Evolutionary conservation across 2,797 vertebrate genomes (phyloP).

Genomic region (Oryzias dopingdopingensis): DNA sequence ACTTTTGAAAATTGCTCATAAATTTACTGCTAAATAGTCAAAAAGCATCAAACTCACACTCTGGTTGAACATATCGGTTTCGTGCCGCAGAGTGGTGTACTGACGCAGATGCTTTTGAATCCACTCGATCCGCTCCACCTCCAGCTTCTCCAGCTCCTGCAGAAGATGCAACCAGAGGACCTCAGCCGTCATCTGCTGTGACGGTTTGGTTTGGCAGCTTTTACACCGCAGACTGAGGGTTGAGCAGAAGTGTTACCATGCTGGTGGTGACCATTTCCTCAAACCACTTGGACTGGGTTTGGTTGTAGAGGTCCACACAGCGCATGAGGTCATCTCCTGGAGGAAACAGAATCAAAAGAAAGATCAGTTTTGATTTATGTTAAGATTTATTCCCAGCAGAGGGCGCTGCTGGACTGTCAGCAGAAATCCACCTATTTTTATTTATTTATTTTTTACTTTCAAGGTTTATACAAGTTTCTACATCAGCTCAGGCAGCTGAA

Average conservation of each 20-base stretch:
- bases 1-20: no score
- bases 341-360: background rate
- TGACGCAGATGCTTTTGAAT: slow-evolving; percentile 94
- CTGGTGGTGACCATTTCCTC: slow-evolving; percentile 98
- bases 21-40: background rate
- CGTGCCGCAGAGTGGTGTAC: slow-evolving; percentile 93
- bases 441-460: no score
- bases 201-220: no score
- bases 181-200: no score
- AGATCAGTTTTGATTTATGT: background rate
- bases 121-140: slow-evolving; percentile 96
- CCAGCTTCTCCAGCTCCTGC: slow-evolving; percentile 94
- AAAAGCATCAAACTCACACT: slow-evolving; percentile 82
- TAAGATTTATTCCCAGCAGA: slow-evolving; percentile 38
- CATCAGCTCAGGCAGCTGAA: no score
- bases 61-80: slow-evolving; percentile 99
- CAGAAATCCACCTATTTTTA: background rate
- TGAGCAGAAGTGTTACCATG: slow-evolving; percentile 75
- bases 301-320: slow-evolving; percentile 96
- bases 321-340: slow-evolving; percentile 97
- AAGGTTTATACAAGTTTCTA: no score
- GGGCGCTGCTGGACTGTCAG: slow-evolving; percentile 18
- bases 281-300: slow-evolving; percentile 98
- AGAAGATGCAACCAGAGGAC: background rate
- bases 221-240: no score